A percentile compares a stretch with the other conserved stretches of the same genome.
phyloP scores from a whole-genome alignment of 2,113 vertebrate species.

The Anarrhichthys ocellatus region DNA sequence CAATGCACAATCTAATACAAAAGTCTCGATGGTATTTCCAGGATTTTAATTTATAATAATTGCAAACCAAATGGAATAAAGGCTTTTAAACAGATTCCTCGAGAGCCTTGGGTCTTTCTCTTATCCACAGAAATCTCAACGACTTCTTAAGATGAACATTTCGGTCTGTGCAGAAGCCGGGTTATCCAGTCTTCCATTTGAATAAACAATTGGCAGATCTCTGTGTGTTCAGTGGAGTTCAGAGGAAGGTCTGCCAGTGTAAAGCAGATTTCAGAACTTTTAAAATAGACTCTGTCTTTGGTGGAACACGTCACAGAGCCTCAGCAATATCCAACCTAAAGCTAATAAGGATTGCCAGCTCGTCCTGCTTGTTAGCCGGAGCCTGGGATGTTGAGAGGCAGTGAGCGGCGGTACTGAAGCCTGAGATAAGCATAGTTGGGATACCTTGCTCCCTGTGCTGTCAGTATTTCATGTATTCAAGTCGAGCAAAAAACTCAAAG shows the following conservation, averaged over 20 bases:
- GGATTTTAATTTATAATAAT: constrained; percentile 35
- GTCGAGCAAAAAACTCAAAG: not conserved
- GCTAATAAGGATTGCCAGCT: constrained; percentile 50
- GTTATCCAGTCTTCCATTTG: constrained; percentile 23
- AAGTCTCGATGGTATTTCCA: constrained; percentile 4
- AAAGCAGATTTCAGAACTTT: constrained; percentile 38
- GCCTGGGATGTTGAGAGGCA: constrained; percentile 30
- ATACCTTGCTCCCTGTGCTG: constrained; percentile 27
- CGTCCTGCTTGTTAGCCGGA: constrained; percentile 51
- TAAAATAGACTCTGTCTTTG: constrained; percentile 27
- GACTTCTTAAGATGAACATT: constrained; percentile 38
- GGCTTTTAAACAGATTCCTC: constrained; percentile 22
- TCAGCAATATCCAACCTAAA: constrained; percentile 25
- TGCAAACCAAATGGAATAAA: constrained; percentile 11
- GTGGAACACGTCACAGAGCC: constrained; percentile 38
- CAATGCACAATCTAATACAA: constrained; percentile 11
- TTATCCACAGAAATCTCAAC: constrained; percentile 33
- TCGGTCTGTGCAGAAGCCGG: not conserved
- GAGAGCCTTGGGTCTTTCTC: constrained; percentile 22
- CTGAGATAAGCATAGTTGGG: constrained; percentile 14
- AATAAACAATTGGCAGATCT: constrained; percentile 45
- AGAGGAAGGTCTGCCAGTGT: constrained; percentile 22
- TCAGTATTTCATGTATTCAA: not conserved
- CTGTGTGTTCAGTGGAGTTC: constrained; percentile 17
- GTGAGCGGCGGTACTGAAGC: not conserved